phyloP scores from a whole-genome alignment of 2,797 vertebrate genomes.

The Parotocinclus haroldoi region DNA sequence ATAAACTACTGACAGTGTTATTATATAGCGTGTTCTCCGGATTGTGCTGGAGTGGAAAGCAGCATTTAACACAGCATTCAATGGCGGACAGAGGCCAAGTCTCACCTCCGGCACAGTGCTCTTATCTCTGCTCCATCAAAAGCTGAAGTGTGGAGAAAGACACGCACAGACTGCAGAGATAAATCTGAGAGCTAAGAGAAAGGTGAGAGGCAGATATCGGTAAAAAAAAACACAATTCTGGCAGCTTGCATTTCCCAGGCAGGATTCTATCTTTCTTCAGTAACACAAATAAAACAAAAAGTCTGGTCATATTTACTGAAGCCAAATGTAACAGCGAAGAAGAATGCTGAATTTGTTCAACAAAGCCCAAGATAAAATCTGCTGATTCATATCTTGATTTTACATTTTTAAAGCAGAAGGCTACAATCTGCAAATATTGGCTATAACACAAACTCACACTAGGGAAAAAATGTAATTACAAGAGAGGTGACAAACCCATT shows the following conservation, averaged over 20 bases:
- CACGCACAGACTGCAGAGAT: neutral
- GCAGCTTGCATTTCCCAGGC: too few relatives aligned
- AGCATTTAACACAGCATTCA: neutral
- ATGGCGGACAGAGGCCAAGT: neutral
- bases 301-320: neutral
- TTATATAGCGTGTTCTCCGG: neutral
- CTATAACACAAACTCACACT: too few relatives aligned
- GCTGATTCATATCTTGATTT: too few relatives aligned
- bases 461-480: too few relatives aligned
- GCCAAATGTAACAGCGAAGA: neutral
- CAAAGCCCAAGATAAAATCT: too few relatives aligned
- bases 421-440: too few relatives aligned
- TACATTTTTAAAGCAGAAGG: too few relatives aligned
- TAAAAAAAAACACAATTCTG: neutral
- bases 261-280: too few relatives aligned
- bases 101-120: neutral
- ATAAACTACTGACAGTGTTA: conserved; percentile 1
- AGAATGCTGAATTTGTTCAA: neutral
- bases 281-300: neutral
- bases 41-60: neutral
- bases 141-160: conserved; percentile 27
- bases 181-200: conserved; percentile 1
- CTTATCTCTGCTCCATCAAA: conserved; percentile 1
- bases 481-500: too few relatives aligned
- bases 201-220: conserved; percentile 15